These are phyloP conservation scores for Coenonympha glycerion DNA, from an alignment of 2,888 invertebrate genomes.

Conservation along the genomic window DNA sequence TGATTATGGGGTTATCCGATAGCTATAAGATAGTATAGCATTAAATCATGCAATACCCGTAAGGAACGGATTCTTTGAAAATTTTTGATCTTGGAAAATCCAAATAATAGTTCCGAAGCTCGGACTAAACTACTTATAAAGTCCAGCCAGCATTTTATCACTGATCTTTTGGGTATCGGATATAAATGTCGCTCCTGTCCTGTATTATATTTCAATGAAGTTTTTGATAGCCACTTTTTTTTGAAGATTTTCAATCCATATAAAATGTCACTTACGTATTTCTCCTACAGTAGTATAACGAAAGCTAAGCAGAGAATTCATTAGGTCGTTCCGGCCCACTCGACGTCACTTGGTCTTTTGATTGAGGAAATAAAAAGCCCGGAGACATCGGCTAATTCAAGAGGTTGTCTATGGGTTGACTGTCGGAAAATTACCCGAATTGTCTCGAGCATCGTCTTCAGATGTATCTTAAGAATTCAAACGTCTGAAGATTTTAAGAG, in stretches of 20 bases:
- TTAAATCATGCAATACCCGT: no score
- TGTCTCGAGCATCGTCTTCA: slow-evolving; percentile 35
- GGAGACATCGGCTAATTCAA: slow-evolving; percentile 59
- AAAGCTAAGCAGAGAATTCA: slow-evolving; percentile 58
- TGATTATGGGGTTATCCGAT: no score
- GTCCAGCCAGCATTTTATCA: no score
- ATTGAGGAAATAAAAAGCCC: slow-evolving; percentile 71
- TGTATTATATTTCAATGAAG: no score
- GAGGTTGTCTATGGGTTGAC: slow-evolving; percentile 51
- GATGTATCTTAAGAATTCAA: slow-evolving; percentile 3
- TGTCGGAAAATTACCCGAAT: slow-evolving; percentile 55
- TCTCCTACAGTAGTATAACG: slow-evolving; percentile 25
- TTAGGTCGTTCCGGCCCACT: slow-evolving; percentile 65
- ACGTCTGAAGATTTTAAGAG: background rate
- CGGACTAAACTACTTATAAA: no score
- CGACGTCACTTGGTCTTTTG: slow-evolving; percentile 64
- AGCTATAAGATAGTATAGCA: no score
- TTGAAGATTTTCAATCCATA: background rate
- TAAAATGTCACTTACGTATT: slow-evolving; percentile 18
- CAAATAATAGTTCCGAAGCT: no score
- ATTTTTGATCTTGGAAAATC: no score
- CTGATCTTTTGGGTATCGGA: no score
- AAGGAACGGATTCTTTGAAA: no score
- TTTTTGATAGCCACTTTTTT: no score
- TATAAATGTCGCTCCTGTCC: no score